These are phyloP conservation scores for Cryptocephalus moraei DNA, from an alignment of 2,888 invertebrate species.

Conservation along the genomic window DNA sequence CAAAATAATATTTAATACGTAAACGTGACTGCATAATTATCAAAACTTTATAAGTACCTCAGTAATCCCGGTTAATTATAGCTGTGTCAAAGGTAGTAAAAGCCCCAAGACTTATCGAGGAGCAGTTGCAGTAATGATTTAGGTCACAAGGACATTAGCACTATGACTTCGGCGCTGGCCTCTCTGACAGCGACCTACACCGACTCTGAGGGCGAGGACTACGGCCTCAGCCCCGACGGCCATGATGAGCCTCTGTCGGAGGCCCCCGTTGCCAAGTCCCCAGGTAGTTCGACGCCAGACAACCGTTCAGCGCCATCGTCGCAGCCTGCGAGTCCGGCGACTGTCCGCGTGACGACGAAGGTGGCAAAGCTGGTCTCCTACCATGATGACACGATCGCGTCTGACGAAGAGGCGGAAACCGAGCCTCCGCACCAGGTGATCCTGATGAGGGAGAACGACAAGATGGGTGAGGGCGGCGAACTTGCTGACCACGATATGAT, in stretches of 20 bases:
- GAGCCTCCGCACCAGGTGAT: conserved; percentile 39
- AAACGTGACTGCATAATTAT: too few relatives aligned
- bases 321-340: conserved; percentile 29
- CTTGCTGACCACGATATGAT: conserved; percentile 53
- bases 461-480: conserved; percentile 18
- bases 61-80: too few relatives aligned
- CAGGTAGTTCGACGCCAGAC: conserved; percentile 21
- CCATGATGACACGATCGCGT: conserved; percentile 53
- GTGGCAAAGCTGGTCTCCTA: conserved; percentile 42
- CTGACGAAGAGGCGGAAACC: conserved; percentile 56
- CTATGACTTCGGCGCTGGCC: conserved; percentile 52
- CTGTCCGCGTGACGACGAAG: conserved; percentile 32
- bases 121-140: too few relatives aligned
- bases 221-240: conserved; percentile 46
- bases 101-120: too few relatives aligned
- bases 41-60: too few relatives aligned
- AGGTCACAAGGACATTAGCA: not conserved
- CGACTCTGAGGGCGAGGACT: conserved; percentile 84
- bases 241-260: conserved; percentile 22
- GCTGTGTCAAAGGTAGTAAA: too few relatives aligned
- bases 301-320: conserved; percentile 42
- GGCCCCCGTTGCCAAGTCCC: conserved; percentile 15
- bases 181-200: conserved; percentile 84
- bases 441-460: conserved; percentile 36
- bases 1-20: too few relatives aligned